phyloP scores from a whole-genome alignment of 2,797 vertebrate genomes.

The Paedocypris micromegethes region DNA sequence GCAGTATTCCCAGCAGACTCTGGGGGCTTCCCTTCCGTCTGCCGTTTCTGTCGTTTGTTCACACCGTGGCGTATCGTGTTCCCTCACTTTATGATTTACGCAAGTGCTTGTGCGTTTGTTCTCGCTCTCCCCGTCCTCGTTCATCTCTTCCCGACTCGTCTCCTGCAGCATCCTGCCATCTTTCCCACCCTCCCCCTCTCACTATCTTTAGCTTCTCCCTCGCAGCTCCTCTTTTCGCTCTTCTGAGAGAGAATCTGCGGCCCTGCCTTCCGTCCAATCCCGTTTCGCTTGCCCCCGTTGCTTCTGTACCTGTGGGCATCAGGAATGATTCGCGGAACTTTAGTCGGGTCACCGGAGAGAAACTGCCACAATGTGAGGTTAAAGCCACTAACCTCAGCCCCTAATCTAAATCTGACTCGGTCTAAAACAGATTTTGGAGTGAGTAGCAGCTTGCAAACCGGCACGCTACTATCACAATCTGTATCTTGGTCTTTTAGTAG shows the following conservation, averaged over 20 bases:
- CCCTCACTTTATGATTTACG: not conserved
- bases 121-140: conserved; percentile 32
- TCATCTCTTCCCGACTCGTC: not conserved
- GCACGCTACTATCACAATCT: too few relatives aligned
- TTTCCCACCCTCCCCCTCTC: conserved; percentile 11
- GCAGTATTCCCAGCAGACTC: conserved; percentile 64
- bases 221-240: conserved; percentile 27
- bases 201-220: conserved; percentile 35
- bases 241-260: conserved; percentile 25
- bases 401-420: too few relatives aligned
- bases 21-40: conserved; percentile 29
- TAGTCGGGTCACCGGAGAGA: not conserved
- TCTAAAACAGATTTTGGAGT: too few relatives aligned
- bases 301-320: conserved; percentile 27
- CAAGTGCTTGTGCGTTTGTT: not conserved
- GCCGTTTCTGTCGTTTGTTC: conserved; percentile 30
- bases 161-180: conserved; percentile 1
- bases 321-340: conserved; percentile 14
- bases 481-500: too few relatives aligned
- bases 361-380: not conserved
- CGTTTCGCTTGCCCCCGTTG: conserved; percentile 1
- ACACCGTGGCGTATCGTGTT: conserved; percentile 24
- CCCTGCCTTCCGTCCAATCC: conserved; percentile 21
- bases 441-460: too few relatives aligned
- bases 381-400: too few relatives aligned